These are phyloP conservation scores for Cistogaster globosa DNA, from an alignment of 2,888 invertebrate genomes.

Conservation along the genomic window DNA sequence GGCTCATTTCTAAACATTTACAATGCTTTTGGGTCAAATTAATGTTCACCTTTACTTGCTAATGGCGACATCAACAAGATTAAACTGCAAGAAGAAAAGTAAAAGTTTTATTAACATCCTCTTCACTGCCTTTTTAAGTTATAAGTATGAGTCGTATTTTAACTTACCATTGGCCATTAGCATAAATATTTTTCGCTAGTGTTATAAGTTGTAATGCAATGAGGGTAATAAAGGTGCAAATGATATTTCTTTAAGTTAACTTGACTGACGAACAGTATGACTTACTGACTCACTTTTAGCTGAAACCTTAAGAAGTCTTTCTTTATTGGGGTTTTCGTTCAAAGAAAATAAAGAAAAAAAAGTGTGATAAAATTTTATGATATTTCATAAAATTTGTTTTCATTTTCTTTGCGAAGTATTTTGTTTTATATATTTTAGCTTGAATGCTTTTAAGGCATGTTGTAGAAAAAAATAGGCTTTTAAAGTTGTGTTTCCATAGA, in stretches of 20 bases:
- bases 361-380: slow-evolving; percentile 78
- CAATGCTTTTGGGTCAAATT: slow-evolving; percentile 80
- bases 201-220: slow-evolving; percentile 73
- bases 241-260: slow-evolving; percentile 67
- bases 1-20: slow-evolving; percentile 76
- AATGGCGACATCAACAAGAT: slow-evolving; percentile 56
- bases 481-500: slow-evolving; percentile 34
- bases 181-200: slow-evolving; percentile 77
- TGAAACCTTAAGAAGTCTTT: not conserved
- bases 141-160: slow-evolving; percentile 15
- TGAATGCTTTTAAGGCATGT: not conserved
- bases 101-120: slow-evolving; percentile 47
- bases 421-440: not conserved
- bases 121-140: not conserved
- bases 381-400: slow-evolving; percentile 77
- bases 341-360: slow-evolving; percentile 27
- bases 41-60: slow-evolving; percentile 57
- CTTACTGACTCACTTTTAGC: slow-evolving; percentile 38
- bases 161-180: slow-evolving; percentile 75
- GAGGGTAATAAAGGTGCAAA: slow-evolving; percentile 80
- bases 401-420: slow-evolving; percentile 36
- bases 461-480: slow-evolving; percentile 63
- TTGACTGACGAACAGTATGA: slow-evolving; percentile 12
- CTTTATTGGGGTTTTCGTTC: slow-evolving; percentile 2
- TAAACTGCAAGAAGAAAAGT: slow-evolving; percentile 5